phyloP scores from a whole-genome alignment of 2,113 vertebrate genomes.

The Cheilinus undulatus region DNA sequence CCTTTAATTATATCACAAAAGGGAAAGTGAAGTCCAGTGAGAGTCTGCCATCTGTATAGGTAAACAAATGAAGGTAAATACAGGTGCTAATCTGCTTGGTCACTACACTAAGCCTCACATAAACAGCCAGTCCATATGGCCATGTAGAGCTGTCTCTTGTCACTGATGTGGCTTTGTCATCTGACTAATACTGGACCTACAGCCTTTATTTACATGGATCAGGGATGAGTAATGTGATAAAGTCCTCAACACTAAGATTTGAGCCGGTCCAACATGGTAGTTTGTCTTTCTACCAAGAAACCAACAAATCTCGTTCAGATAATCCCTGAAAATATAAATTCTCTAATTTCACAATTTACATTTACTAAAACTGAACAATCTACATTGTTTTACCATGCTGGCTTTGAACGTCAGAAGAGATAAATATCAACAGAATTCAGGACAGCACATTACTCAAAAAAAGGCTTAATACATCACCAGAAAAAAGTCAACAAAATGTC shows the following conservation, averaged over 20 bases:
- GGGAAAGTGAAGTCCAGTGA: too few species aligned
- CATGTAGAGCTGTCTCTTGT: constrained; percentile 20
- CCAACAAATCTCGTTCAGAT: constrained; percentile 48
- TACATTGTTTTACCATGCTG: neutral
- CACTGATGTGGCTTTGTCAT: constrained; percentile 46
- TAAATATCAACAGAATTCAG: neutral
- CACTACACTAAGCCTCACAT: constrained; percentile 3
- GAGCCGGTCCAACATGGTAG: constrained; percentile 36
- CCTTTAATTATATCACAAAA: too few species aligned
- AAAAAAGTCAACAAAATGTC: neutral
- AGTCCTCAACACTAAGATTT: constrained; percentile 18
- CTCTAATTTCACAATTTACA: neutral
- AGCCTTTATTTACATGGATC: constrained; percentile 40
- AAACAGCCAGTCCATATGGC: constrained; percentile 33
- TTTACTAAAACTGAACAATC: too few species aligned
- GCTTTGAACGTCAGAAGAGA: constrained; percentile 2
- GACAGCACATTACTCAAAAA: neutral
- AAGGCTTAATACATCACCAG: neutral
- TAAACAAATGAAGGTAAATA: neutral
- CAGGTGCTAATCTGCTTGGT: neutral
- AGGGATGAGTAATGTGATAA: constrained; percentile 44
- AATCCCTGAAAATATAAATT: constrained; percentile 45
- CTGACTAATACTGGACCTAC: constrained; percentile 49
- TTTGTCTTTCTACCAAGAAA: constrained; percentile 50
- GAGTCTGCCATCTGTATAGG: too few species aligned